Evolutionary conservation across 2,797 vertebrate genomes (phyloP), one percentile per base, ranked within the genome.

Genomic region (Amphiprion clarkii): DNA sequence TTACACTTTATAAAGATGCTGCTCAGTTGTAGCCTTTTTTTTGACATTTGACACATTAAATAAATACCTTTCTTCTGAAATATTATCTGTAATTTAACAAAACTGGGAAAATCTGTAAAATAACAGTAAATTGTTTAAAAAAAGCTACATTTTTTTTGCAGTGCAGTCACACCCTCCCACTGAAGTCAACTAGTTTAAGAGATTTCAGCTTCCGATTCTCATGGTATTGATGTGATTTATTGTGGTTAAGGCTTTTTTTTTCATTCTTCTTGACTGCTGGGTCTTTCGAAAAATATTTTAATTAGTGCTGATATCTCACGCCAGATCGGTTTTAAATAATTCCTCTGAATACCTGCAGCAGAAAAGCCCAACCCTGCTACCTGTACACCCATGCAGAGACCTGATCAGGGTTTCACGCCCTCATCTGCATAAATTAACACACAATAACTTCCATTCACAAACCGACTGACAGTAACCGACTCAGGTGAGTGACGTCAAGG

Each of bases 401-500:
- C 60, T 27, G 16, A 7, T 51, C 23, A 56, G 54, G 8, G 71
- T 82, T 10, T 53, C 25, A 56, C 77, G 53, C 64, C 55, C n/a
- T 40, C 56, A 65, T 60, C 60, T 75, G 19, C 60, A 40, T 4
- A 21, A 74, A 66, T 4, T 0, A n/a, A 54, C 40, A 44, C 9
- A 29, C 19, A 33, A 8, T 33, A 33, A 1, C 33, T 33, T 33
- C 33, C 16, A 48, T 1, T 46, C 66, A 59, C 59, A 48, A 33
- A 29, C n/a, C 53, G 40, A 49, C 55, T 60, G 59, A 55, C 59
- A 73, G 4, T 75, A 57, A 29, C 60, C 6, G 4, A 65, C 53
- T 23, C 74, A 77, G 87, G 84, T 81, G 82, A 89, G 86, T 81
- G 77, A 76, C 65, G 70, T 74, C 48, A 51, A 64, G 67, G 70